A percentile compares a stretch with the other conserved stretches of the same genome.
phyloP scores from a whole-genome alignment of 2,113 vertebrate genomes.

The Leptodactylus fuscus region DNA sequence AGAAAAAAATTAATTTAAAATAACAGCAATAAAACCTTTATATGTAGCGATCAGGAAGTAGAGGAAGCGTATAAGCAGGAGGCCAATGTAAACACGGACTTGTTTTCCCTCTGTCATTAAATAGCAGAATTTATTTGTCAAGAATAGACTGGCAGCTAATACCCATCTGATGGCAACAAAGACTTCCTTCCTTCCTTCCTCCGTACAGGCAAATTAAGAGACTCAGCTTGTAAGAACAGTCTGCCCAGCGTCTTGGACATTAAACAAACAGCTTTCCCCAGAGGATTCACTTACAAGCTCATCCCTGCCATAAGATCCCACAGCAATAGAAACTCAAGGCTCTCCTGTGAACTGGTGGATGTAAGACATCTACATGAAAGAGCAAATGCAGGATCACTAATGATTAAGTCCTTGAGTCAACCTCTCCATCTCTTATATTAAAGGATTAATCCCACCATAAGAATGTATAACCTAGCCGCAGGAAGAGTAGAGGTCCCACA shows the following conservation, averaged over 20 bases:
- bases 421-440: not conserved
- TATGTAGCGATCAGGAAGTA: not conserved
- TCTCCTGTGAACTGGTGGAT: not conserved
- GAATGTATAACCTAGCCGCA: too few relatives aligned
- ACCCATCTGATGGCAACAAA: constrained; percentile 29
- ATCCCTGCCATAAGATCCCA: constrained; percentile 13
- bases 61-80: not conserved
- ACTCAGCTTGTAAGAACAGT: not conserved
- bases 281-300: constrained; percentile 19
- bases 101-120: constrained; percentile 40
- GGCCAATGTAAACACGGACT: constrained; percentile 30
- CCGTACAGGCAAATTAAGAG: constrained; percentile 2
- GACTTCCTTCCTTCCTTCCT: constrained; percentile 55
- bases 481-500: too few relatives aligned
- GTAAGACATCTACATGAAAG: not conserved
- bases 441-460: too few relatives aligned
- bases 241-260: not conserved
- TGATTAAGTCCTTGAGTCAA: not conserved
- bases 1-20: not conserved
- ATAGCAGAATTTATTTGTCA: not conserved
- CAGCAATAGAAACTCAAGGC: not conserved
- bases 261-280: not conserved
- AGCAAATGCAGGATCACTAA: not conserved
- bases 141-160: constrained; percentile 17
- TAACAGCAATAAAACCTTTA: not conserved